phyloP scores from a whole-genome alignment of 1,140 invertebrate species.

The Calycopis cecrops region DNA sequence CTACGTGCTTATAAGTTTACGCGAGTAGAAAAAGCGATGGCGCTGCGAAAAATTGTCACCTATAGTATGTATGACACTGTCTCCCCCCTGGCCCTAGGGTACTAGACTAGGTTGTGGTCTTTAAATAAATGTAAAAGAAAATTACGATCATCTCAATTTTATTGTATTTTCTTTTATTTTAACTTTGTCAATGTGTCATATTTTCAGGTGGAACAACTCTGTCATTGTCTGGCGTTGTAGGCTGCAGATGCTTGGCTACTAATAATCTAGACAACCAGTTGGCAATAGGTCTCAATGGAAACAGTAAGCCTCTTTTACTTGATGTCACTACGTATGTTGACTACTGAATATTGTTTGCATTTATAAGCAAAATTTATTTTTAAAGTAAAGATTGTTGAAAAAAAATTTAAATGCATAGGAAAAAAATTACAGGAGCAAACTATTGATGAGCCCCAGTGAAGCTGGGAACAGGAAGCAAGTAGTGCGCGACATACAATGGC shows the following conservation, averaged over 20 bases:
- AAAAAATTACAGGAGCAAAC: slow-evolving; percentile 28
- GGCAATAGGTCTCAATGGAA: slow-evolving; percentile 52
- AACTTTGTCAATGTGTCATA: neutral
- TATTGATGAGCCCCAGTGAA: slow-evolving; percentile 26
- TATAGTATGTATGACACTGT: no score
- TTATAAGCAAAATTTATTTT: no score
- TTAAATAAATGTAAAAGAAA: no score
- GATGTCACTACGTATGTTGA: slow-evolving; percentile 51
- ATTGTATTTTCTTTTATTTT: no score
- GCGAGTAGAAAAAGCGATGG: no score
- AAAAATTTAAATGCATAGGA: neutral
- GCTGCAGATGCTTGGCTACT: slow-evolving; percentile 41
- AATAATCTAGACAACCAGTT: slow-evolving; percentile 38
- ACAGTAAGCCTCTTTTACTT: slow-evolving; percentile 50
- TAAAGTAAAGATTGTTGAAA: slow-evolving; percentile 4
- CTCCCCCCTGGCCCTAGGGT: no score
- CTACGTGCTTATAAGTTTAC: no score
- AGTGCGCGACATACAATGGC: slow-evolving; percentile 47
- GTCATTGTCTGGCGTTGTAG: slow-evolving; percentile 26
- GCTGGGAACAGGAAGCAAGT: slow-evolving; percentile 27
- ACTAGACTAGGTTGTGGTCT: no score
- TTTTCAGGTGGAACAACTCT: slow-evolving; percentile 32
- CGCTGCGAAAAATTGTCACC: no score
- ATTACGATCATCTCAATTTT: no score
- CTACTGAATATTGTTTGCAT: slow-evolving; percentile 10